Evolutionary conservation across 2,113 vertebrate species (phyloP).

Genomic region (Uropsilus gracilis): DNA sequence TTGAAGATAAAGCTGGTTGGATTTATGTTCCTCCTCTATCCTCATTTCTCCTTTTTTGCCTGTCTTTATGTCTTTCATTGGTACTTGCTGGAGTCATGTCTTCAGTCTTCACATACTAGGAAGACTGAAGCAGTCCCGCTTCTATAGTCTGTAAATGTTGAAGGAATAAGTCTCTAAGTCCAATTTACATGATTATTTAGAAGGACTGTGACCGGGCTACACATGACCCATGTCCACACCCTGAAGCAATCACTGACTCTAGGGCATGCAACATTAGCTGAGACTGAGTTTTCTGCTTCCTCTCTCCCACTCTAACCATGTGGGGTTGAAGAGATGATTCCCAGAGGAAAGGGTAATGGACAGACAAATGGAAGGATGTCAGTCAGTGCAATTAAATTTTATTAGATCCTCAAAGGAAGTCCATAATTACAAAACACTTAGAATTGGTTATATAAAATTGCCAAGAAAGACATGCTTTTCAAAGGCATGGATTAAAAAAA

Average conservation of each 20-base stretch:
- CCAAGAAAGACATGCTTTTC: neutral
- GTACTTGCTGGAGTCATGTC: neutral
- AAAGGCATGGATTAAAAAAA: neutral
- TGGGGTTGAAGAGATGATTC: neutral
- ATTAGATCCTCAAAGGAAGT: neutral
- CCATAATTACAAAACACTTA: neutral
- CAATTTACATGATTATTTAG: neutral
- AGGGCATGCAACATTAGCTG: neutral
- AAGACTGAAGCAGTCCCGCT: neutral
- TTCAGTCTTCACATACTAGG: neutral
- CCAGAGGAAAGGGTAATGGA: neutral
- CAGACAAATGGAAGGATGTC: neutral
- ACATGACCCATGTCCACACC: too few relatives aligned
- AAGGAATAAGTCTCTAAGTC: neutral
- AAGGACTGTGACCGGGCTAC: neutral
- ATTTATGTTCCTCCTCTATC: too few relatives aligned
- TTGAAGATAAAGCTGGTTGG: neutral
- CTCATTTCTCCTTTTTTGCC: neutral
- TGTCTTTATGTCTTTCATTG: neutral
- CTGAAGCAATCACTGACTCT: neutral
- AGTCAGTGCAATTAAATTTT: neutral
- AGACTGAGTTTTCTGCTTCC: neutral
- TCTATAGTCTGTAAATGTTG: neutral
- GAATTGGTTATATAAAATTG: neutral
- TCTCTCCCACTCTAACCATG: neutral